Evolutionary conservation across 2,113 vertebrate species (phyloP), one percentile per base, ranked within the genome.

Genomic region (Mesocricetus auratus): DNA sequence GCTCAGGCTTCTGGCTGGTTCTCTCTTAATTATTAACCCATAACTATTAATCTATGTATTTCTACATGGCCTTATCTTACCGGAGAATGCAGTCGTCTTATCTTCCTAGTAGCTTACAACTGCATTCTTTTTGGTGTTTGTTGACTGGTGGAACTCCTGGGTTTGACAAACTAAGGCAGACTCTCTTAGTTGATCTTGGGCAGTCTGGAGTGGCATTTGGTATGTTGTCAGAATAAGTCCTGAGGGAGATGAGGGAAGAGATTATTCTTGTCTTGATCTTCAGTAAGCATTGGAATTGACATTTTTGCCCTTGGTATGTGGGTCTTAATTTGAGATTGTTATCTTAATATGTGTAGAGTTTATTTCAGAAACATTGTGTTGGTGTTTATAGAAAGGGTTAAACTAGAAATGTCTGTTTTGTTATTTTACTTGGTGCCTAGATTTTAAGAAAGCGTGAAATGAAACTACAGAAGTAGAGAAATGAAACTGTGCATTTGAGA

Each of bases 341-440:
- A 50, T 95, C 29, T 19, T 60, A 90, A 90, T 82, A 47, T 39
- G 68, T 56, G 10, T 96, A 90, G 58, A 47, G 0, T 60, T 4
- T 94, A 58, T 88, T 90, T 92, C 45, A 88, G 73, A 90, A 75
- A 62, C 12, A 50, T 0, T 64, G 24, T 78, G 12, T 89, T 90
- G 89, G 26, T 16, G 2, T 68, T 83, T 85, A 47, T n/a, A n/a
- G 60, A 85, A 62, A 93, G 39, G 42, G 39, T 90, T 95, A 73
- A 95, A 53, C 12, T 90, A 81, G 64, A 83, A 90, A 91, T 62
- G 56, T 53, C 81, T 88, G 79, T 5, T n/a, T 74, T 33, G 92
- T 83, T 45, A 91, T 95, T 93, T 97, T 90, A 73, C 87, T 94
- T 92, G 89, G 69, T 87, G 36, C 12, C 36, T 90, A 94, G 16